Evolutionary conservation across 2,797 vertebrate genomes (phyloP), one percentile per base, ranked within the genome.

Genomic region (Rhyacichthys aspro): DNA sequence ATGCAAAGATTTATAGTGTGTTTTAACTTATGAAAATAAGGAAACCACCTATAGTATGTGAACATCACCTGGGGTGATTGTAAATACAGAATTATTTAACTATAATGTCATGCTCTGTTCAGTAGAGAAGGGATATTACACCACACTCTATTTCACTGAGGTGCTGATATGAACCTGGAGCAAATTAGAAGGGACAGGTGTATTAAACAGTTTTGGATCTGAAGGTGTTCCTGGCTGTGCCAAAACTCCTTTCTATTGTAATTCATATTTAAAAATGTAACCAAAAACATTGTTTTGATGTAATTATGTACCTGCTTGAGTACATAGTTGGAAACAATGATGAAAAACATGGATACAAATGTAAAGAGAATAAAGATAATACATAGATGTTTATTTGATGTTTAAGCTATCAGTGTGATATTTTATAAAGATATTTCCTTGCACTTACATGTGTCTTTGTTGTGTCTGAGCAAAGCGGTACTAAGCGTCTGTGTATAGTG

Each of bases 371-470:
- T 72, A 44, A 70, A 86, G 89, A 74, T 90, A 89, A 91, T 93
- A 93, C 93, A 93, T 94, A 92, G 92, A 93, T 94, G 91, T 93
- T 91, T 93, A 92, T 93, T 86, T 92, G 89, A 89, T 96, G 95
- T 97, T 96, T 96, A 97, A 89, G 89, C 85, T 70, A 88, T 88
- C 88, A 86, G 91, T 93, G 91, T 92, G 88, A 82, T 89, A 90
- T 94, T 96, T 96, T 94, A 89, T 94, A 94, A 87, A 93, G 90
- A 90, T 88, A 93, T 92, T 61, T 85, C 89, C 90, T 94, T 96
- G 95, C 94, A 96, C 96, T 96, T 96, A 92, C 83, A 77, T 93
- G 86, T 85, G 73, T 55, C 63, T 83, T 93, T 55, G 11, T 39
- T 92, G 47, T 84, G 93, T 93, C 75, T 82, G 89, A 10, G 86